Evolutionary conservation across 35 echinoderm and acorn worm genomes (phyloP).

Genomic region (Ophioderma brevispina): DNA sequence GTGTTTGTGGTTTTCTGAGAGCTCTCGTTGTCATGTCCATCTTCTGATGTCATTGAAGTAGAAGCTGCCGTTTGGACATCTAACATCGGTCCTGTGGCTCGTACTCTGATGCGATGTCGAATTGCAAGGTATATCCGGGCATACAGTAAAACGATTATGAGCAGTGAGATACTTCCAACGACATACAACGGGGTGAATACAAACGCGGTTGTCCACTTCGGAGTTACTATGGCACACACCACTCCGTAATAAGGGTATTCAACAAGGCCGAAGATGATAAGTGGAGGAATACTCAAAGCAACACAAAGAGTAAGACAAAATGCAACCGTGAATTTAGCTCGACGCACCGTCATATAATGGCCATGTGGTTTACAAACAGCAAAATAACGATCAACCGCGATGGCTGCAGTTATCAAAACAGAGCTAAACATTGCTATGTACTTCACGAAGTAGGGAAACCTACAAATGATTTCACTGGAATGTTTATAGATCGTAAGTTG

Average conservation of each 20-base stretch:
- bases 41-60: background rate
- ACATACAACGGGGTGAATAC: background rate
- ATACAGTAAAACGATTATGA: background rate
- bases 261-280: background rate
- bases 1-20: background rate
- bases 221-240: background rate
- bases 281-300: background rate
- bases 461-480: slow-evolving; percentile 8
- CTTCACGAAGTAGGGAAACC: background rate
- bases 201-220: background rate
- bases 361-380: slow-evolving; percentile 22
- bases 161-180: background rate
- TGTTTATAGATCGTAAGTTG: background rate
- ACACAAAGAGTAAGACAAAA: background rate
- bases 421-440: background rate
- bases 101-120: background rate
- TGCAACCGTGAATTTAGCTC: background rate
- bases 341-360: background rate
- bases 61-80: background rate
- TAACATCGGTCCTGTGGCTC: background rate
- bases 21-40: background rate
- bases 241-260: background rate
- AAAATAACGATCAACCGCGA: slow-evolving; percentile 20
- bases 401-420: background rate
- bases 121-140: background rate